Conservation (phyloP, 2,888 invertebrate genomes). For the Sussaba pulchella region DNA sequence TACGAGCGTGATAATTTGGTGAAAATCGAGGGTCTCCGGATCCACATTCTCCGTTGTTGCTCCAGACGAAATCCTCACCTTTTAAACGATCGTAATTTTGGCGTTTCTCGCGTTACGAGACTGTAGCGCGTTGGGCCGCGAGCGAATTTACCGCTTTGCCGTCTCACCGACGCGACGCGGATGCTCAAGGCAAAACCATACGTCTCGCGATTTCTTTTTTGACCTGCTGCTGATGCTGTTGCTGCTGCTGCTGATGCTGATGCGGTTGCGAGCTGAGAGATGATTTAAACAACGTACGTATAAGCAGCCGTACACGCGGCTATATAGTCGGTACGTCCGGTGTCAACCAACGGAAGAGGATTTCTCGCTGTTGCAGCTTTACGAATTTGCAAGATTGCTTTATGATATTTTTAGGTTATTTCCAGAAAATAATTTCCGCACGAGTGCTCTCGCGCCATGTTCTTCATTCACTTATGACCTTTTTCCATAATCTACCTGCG, state of each 20-base stretch:
- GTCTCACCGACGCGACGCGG: conserved; percentile 14
- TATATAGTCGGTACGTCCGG: conserved; percentile 19
- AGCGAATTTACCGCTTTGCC: conserved; percentile 37
- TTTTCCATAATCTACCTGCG: neutral
- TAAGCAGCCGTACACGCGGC: conserved; percentile 9
- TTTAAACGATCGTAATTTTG: conserved; percentile 50
- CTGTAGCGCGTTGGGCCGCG: neutral
- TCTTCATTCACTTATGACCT: neutral
- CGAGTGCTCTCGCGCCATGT: neutral
- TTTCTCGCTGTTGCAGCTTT: conserved; percentile 16
- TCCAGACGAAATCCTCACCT: conserved; percentile 46
- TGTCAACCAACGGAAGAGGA: conserved; percentile 28
- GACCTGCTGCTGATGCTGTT: conserved; percentile 13
- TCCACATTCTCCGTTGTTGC: conserved; percentile 3
- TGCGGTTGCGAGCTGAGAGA: conserved; percentile 34
- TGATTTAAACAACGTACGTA: conserved; percentile 47
- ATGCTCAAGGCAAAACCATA: conserved; percentile 23
- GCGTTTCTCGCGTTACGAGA: conserved; percentile 36
- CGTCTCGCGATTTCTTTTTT: conserved; percentile 46
- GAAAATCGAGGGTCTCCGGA: neutral
- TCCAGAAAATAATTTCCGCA: neutral
- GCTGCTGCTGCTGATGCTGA: conserved; percentile 14
- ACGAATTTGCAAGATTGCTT: conserved; percentile 45
- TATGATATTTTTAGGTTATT: conserved; percentile 55
- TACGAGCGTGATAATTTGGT: conserved; percentile 14